Evolutionary conservation across 2,113 vertebrate species (phyloP).

Genomic region (Calyptomena viridis): DNA sequence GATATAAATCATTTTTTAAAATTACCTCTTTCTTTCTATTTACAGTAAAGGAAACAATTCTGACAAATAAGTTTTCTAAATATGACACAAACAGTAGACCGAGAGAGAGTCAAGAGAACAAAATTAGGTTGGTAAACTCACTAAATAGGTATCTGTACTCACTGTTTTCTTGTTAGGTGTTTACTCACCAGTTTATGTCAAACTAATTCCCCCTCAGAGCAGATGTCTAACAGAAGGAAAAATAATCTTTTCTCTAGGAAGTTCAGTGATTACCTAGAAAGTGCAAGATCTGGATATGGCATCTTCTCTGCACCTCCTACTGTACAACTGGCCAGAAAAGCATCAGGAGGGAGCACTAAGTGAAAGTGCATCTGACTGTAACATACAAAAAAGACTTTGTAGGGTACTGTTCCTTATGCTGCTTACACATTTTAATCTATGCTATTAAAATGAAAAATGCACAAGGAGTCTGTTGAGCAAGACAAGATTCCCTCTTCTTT

Average conservation of each 20-base stretch:
- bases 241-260: not conserved
- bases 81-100: not conserved
- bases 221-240: not conserved
- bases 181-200: not conserved
- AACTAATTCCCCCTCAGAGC: not conserved
- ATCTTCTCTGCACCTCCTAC: not conserved
- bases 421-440: not conserved
- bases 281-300: not conserved
- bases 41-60: not conserved
- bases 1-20: not conserved
- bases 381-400: not conserved
- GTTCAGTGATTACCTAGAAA: not conserved
- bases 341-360: not conserved
- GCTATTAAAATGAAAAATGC: not conserved
- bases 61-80: not conserved
- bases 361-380: not conserved
- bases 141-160: not conserved
- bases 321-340: not conserved
- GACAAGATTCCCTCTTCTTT: not conserved
- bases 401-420: not conserved
- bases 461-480: not conserved
- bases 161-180: not conserved
- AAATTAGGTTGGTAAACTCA: not conserved
- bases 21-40: not conserved
- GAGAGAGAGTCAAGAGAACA: not conserved